Evolutionary conservation across 2,888 invertebrate species (phyloP), one percentile per base, ranked within the genome.

Genomic region (Ametastegia equiseti): DNA sequence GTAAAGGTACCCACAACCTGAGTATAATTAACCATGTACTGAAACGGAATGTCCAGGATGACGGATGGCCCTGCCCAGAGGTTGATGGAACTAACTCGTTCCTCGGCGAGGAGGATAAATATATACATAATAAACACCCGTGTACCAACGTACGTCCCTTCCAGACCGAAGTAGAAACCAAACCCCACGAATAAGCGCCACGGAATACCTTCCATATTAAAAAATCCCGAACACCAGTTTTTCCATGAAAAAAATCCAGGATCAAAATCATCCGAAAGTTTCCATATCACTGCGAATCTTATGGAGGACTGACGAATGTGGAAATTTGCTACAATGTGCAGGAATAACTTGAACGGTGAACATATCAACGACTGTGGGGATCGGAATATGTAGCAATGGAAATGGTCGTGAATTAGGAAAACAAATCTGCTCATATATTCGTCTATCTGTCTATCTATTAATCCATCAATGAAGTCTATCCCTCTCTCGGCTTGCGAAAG

Each of bases 21-120:
- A 45, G 47, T 71, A 71, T 71, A 71, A 71, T 71, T 71, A 71
- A 71, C 71, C 71, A 71, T 71, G 27, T 47, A 47, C 45, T 71
- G 71, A 71, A 47, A 30, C 71, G 47, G 71, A 71, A 71, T 71
- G 71, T 71, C 71, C 47, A 23, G 71, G 45, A 71, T 71, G 71
- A 71, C 71, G 71, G 47, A 71, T 71, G 71, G 27, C 15, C 71
- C 42, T 71, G 42, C 2, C 19, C 6, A 9, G 9, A 9, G 71
- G 30, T 30, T 71, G 47, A 71, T 71, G 47, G 27, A 30, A 47
- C 36, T 9, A n/a, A 47, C 71, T 71, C 42, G 45, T 71, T 71
- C 30, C 15, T 47, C 42, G 19, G 7, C 23, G 30, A 47, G 27
- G 30, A 42, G 42, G 45, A 71, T 33, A 63, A n/a, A 23, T 23